These are phyloP conservation scores for Punctoribates punctum DNA, from an alignment of 2,888 invertebrate genomes.

Conservation along the genomic window DNA sequence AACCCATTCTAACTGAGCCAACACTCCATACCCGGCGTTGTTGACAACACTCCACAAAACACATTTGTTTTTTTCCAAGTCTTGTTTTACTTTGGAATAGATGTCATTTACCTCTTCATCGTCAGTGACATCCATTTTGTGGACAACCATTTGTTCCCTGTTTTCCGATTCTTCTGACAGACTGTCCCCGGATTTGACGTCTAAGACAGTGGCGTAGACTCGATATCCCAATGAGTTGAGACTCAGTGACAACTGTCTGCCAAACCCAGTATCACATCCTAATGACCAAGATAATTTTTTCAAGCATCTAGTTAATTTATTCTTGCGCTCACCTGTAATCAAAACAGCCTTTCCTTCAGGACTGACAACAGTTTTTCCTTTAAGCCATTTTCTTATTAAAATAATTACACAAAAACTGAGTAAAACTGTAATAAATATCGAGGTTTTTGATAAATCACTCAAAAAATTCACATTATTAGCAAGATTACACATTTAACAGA, in stretches of 20 bases:
- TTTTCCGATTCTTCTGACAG: not conserved
- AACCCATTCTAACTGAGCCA: constrained; percentile 56
- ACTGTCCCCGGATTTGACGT: not conserved
- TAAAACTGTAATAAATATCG: too few species aligned
- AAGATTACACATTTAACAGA: too few species aligned
- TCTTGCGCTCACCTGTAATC: constrained; percentile 40
- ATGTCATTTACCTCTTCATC: constrained; percentile 50
- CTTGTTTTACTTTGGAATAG: constrained; percentile 48
- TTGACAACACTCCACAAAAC: constrained; percentile 58
- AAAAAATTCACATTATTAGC: too few species aligned
- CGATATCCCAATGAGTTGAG: constrained; percentile 28
- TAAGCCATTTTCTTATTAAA: too few species aligned
- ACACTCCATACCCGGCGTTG: constrained; percentile 57
- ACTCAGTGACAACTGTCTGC: not conserved
- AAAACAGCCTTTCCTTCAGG: constrained; percentile 66
- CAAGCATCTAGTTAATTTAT: too few species aligned
- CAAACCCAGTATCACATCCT: constrained; percentile 42
- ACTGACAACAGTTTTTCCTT: too few species aligned
- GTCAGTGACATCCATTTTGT: constrained; percentile 53
- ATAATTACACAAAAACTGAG: too few species aligned
- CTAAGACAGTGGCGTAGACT: constrained; percentile 28
- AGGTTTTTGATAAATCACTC: too few species aligned
- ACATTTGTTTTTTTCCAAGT: constrained; percentile 45
- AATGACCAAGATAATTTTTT: too few species aligned
- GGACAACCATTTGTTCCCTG: constrained; percentile 48